Base-by-base conservation (phyloP, 2,888 invertebrate genomes). In the Phrixothrix hirtus region DNA sequence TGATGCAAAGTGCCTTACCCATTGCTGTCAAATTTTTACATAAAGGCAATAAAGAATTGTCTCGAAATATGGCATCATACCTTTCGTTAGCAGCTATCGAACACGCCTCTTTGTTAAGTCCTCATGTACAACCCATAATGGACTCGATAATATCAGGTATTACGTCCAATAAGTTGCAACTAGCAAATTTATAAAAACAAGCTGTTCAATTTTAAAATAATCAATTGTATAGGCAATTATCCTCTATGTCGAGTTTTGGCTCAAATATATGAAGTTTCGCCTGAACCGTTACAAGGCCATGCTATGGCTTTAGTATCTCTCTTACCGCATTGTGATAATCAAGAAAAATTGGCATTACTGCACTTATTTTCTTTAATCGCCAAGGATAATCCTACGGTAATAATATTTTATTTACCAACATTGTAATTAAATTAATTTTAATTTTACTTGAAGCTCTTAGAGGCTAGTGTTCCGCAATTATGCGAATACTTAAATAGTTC, bases 191-290 rank as follows among this genome's bases (percentile, higher is more conserved):
- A n/a, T n/a, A n/a, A n/a, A n/a, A n/a, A n/a, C n/a, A n/a, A n/a
- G n/a, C n/a, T n/a, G n/a, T n/a, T n/a, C n/a, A n/a, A n/a, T n/a
- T n/a, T n/a, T n/a, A n/a, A n/a, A n/a, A n/a, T n/a, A n/a, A n/a
- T n/a, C n/a, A n/a, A n/a, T n/a, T n/a, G n/a, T n/a, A n/a, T n/a
- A 90, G 93, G 93, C 42, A 95, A 95, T 77, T 92, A 91, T 74
- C 87, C 90, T 0, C 78, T 96, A 13, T 88, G 92, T 57, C 82
- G 93, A 38, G 93, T 95, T 27, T 80, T 96, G 56, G 92, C 93
- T 0, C 93, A 92, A 76, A 86, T 95, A 27, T 95, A 95, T 73
- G 87, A 88, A 66, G 90, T 94, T 12, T 91, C 93, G 35, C 88
- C 88, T 1, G 90, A 91, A 64, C 88, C 92, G 0, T 83, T 95